Evolutionary conservation across 2,888 invertebrate species (phyloP).

Genomic region (Andrena trimmerana): DNA sequence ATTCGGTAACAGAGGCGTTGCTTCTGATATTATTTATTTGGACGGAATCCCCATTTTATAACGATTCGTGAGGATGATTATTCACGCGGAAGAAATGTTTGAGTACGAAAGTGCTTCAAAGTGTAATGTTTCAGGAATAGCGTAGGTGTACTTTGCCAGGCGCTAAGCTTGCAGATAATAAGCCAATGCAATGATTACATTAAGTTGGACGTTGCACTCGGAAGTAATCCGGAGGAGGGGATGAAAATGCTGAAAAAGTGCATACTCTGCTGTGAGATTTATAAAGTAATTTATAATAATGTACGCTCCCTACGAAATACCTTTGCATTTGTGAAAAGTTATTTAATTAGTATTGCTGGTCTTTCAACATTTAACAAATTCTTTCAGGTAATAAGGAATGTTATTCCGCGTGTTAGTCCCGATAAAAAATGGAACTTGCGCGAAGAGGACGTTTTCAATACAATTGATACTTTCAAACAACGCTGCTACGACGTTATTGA

Average conservation of each 20-base stretch:
- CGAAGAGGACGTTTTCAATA: conserved; percentile 86
- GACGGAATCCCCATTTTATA: conserved; percentile 87
- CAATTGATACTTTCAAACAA: conserved; percentile 86
- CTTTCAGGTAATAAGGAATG: conserved; percentile 49
- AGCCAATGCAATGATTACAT: conserved; percentile 85
- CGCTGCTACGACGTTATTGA: conserved; percentile 87
- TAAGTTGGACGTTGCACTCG: conserved; percentile 85
- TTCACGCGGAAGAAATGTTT: not conserved
- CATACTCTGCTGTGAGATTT: conserved; percentile 85
- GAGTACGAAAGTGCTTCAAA: not conserved
- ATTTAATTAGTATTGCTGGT: not conserved
- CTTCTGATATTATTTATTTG: conserved; percentile 86
- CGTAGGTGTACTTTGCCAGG: conserved; percentile 83
- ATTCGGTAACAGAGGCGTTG: conserved; percentile 85
- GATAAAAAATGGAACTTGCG: conserved; percentile 85
- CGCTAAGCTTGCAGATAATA: conserved; percentile 87
- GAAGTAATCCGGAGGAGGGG: conserved; percentile 85
- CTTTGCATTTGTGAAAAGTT: not conserved
- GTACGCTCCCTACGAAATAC: conserved; percentile 46
- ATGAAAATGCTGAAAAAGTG: conserved; percentile 85
- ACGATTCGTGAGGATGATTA: conserved; percentile 66
- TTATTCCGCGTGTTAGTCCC: conserved; percentile 27
- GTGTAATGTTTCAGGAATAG: conserved; percentile 72
- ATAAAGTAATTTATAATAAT: conserved; percentile 85
- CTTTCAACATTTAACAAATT: not conserved